phyloP scores from a whole-genome alignment of 2,888 invertebrate genomes.

The Phoenoteleia sp. region DNA sequence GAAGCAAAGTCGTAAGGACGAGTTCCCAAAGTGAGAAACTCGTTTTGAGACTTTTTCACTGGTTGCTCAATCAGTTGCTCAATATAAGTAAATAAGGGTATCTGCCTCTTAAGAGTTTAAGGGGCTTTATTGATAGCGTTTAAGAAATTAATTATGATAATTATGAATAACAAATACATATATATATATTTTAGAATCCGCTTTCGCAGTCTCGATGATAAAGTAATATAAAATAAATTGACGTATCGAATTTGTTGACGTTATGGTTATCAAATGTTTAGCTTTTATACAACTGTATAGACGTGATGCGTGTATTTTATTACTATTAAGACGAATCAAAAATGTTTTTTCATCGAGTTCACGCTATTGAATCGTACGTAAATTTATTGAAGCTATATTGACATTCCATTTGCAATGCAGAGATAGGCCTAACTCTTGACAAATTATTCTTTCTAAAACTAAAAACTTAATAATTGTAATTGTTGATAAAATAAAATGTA shows the following conservation, averaged over 20 bases:
- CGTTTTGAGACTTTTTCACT: constrained; percentile 33
- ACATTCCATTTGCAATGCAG: constrained; percentile 74
- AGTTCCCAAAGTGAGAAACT: background rate
- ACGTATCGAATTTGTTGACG: constrained; percentile 19
- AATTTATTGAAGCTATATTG: constrained; percentile 23
- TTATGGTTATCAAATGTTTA: constrained; percentile 13
- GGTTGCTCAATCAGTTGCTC: constrained; percentile 79
- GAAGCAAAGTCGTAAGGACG: background rate
- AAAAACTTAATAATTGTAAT: no score
- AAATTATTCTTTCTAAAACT: no score
- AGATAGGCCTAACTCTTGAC: no score
- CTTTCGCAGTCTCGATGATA: constrained; percentile 28
- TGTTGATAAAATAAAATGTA: no score
- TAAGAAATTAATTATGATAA: background rate
- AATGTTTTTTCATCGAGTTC: no score
- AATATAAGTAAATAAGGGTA: constrained; percentile 75
- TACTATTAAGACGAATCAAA: no score
- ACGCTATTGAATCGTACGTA: no score
- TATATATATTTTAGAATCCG: constrained; percentile 17
- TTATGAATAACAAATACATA: background rate
- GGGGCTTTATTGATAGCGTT: constrained; percentile 33
- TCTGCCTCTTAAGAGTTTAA: constrained; percentile 26
- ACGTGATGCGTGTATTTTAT: background rate
- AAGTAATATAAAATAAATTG: constrained; percentile 15
- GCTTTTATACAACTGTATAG: constrained; percentile 7